Conservation (phyloP, 2,797 vertebrate genomes). For the Lacerta bilineata region DNA sequence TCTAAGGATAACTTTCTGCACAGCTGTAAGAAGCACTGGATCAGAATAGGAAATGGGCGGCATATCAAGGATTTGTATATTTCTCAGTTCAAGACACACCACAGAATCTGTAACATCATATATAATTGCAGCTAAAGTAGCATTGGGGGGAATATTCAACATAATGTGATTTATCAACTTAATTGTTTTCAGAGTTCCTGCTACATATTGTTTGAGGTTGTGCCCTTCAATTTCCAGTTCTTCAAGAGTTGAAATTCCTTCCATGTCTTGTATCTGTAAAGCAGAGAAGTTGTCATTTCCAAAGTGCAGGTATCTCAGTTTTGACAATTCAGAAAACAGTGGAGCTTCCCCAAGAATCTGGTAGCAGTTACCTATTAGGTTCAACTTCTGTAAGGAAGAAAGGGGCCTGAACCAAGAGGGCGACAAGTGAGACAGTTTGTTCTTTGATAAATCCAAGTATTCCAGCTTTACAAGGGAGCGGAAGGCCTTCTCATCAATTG, state of each 20-base stretch:
- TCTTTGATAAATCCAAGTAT: conserved; percentile 82
- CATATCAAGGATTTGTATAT: conserved; percentile 28
- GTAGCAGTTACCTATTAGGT: conserved; percentile 82
- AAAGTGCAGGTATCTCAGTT: conserved; percentile 75
- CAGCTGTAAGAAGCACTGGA: background rate
- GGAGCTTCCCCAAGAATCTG: conserved; percentile 71
- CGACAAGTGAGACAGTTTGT: conserved; percentile 75
- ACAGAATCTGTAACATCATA: conserved; percentile 72
- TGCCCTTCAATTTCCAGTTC: conserved; percentile 77
- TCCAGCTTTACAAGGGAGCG: conserved; percentile 70
- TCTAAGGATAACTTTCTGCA: conserved; percentile 70
- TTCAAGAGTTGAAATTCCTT: conserved; percentile 74
- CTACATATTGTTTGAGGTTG: conserved; percentile 73
- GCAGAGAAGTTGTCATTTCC: conserved; percentile 71
- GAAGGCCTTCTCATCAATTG: conserved; percentile 78
- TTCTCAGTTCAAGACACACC: conserved; percentile 72
- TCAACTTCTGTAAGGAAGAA: conserved; percentile 75
- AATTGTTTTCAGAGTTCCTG: conserved; percentile 69
- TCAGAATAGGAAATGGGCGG: background rate
- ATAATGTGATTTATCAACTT: conserved; percentile 65
- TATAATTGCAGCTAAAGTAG: conserved; percentile 65
- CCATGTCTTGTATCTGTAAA: conserved; percentile 76
- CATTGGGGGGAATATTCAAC: conserved; percentile 53
- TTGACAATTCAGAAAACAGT: conserved; percentile 77
- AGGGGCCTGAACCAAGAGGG: conserved; percentile 81